These are phyloP conservation scores for Mellilla xanthometata DNA, from an alignment of 2,888 invertebrate genomes.

Conservation along the genomic window DNA sequence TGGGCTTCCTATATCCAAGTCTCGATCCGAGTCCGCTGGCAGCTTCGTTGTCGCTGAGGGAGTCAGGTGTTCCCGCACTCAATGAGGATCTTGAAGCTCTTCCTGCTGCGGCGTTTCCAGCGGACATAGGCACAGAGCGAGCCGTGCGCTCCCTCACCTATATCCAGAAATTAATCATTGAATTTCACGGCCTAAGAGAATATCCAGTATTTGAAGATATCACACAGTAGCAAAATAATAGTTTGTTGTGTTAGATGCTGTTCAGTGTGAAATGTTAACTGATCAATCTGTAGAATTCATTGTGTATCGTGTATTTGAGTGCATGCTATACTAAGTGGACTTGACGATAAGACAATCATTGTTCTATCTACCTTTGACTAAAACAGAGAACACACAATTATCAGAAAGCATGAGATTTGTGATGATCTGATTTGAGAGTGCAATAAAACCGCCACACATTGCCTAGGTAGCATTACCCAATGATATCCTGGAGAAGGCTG, in stretches of 20 bases:
- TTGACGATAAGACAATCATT: slow-evolving; percentile 47
- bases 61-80: slow-evolving; percentile 94
- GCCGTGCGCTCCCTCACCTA: slow-evolving; percentile 96
- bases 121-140: slow-evolving; percentile 94
- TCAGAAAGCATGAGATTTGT: slow-evolving; percentile 48
- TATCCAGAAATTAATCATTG: slow-evolving; percentile 20
- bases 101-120: slow-evolving; percentile 72
- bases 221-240: slow-evolving; percentile 12
- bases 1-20: slow-evolving; percentile 87
- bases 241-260: slow-evolving; percentile 1
- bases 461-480: slow-evolving; percentile 85
- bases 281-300: background rate
- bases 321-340: slow-evolving; percentile 63
- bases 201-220: background rate
- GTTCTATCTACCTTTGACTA: slow-evolving; percentile 45
- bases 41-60: slow-evolving; percentile 93
- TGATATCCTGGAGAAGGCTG: slow-evolving; percentile 88
- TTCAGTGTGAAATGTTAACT: slow-evolving; percentile 21
- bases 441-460: slow-evolving; percentile 55
- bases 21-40: slow-evolving; percentile 87
- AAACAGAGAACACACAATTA: slow-evolving; percentile 52
- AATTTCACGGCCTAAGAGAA: background rate
- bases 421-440: slow-evolving; percentile 46
- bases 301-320: slow-evolving; percentile 15
- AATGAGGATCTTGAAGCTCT: slow-evolving; percentile 89